Percentiles rank a stretch among this genome's conserved stretches.
These are phyloP conservation scores for Campaea margaritaria DNA, from an alignment of 2,888 invertebrate species.

Conservation along the genomic window DNA sequence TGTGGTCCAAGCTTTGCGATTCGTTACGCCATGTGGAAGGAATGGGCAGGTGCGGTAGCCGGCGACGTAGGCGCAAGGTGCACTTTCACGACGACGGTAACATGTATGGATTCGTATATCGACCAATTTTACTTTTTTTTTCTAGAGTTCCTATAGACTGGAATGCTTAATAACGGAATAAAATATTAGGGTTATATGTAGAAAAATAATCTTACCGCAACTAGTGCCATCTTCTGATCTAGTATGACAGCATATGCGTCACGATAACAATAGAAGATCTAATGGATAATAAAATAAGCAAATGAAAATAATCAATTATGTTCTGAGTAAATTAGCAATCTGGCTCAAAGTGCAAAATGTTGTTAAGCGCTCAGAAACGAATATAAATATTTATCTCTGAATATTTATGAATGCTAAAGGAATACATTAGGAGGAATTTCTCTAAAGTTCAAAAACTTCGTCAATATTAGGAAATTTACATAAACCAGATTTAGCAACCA, in stretches of 20 bases:
- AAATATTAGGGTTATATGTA: no score
- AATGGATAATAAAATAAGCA: no score
- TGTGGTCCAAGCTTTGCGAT: conserved; percentile 69
- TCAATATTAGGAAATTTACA: conserved; percentile 56
- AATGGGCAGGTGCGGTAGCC: conserved; percentile 72
- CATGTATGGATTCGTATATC: conserved; percentile 42
- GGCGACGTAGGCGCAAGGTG: conserved; percentile 67
- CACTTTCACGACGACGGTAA: conserved; percentile 64
- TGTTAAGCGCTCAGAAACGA: conserved; percentile 4
- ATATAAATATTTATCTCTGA: conserved; percentile 24
- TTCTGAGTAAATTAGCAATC: neutral
- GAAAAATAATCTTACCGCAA: no score
- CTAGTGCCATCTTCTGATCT: no score
- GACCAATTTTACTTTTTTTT: neutral
- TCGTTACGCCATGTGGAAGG: conserved; percentile 77
- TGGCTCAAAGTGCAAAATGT: neutral
- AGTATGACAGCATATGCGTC: no score
- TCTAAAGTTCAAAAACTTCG: conserved; percentile 53
- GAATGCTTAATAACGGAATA: no score
- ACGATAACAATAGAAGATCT: no score
- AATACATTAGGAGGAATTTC: conserved; percentile 43
- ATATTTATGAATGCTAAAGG: conserved; percentile 51
- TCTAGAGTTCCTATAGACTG: neutral
- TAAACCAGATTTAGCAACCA: conserved; percentile 52
- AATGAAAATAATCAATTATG: no score